Evolutionary conservation across 1,140 invertebrate genomes (phyloP), one percentile per base, ranked within the genome.

Genomic region (Dolichoris vasculosae): DNA sequence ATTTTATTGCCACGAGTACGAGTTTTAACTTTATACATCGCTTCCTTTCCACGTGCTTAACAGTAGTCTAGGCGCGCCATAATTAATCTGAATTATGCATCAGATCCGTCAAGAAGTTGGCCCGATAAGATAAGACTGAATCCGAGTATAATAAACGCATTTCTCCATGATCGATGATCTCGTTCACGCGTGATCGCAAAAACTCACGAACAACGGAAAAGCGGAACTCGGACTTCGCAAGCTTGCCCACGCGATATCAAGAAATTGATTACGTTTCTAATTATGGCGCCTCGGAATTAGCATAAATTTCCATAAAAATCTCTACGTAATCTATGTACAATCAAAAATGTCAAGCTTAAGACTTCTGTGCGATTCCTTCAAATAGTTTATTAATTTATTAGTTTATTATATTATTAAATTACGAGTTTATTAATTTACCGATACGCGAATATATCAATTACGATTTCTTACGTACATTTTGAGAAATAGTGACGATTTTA

Each of bases 201-300:
- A 85, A 85, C 69, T 85, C 59, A 48, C 79, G 78, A 73, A 46
- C 64, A 64, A 30, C 71, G 69, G 48, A 76, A 80, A 85, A 71
- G 77, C 76, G 46, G 46, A 77, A 67, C 71, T 75, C 40, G 40
- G 4, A 43, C 48, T 77, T 82, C 20, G 9, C 32, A 77, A 83
- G 71, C 80, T 64, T 67, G 79, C 79, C 51, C 69, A 76, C 77
- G 77, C 82, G 86, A 88, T 83, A 75, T 83, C 76, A 77, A 87
- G 85, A 88, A 81, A 89, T 89, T 89, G 87, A 89, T 88, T 88
- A 88, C 73, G 69, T 43, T 85, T 84, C 87, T 87, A 89, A 89
- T 89, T 89, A 87, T 84, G 76, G 80, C 64, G 64, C 46, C 35
- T 46, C 32, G 26, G 46, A 35, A 88, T 89, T 89, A 88, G n/a